phyloP scores from a whole-genome alignment of 2,113 vertebrate genomes.

The Cyphomyrus plagiostoma region DNA sequence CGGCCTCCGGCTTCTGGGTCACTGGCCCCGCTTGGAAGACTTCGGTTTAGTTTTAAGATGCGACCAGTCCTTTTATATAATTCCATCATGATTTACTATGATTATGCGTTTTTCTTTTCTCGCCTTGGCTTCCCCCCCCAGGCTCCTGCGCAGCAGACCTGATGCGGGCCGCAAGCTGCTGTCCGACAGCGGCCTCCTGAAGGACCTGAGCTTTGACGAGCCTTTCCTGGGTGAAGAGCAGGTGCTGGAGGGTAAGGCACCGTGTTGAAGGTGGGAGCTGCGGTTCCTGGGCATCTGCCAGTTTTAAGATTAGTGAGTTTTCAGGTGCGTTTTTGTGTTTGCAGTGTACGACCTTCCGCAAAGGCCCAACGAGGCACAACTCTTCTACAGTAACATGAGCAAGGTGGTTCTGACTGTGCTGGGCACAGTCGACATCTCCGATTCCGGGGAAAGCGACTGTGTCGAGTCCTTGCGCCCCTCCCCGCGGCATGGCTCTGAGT shows the following conservation, averaged over 20 bases:
- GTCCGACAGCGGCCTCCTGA: conserved; percentile 71
- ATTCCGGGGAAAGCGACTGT: conserved; percentile 38
- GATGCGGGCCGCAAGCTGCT: conserved; percentile 58
- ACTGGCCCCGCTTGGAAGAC: background rate
- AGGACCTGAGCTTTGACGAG: conserved; percentile 72
- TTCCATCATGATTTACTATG: background rate
- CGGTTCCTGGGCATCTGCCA: background rate
- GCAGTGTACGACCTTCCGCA: conserved; percentile 77
- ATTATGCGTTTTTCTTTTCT: background rate
- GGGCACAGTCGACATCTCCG: conserved; percentile 49
- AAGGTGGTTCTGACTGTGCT: conserved; percentile 72
- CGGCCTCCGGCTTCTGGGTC: background rate
- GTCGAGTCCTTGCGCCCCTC: conserved; percentile 41
- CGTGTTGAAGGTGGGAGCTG: background rate
- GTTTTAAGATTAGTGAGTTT: background rate
- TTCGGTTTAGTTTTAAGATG: background rate
- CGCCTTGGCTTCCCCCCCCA: conserved; percentile 28
- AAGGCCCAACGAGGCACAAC: conserved; percentile 68
- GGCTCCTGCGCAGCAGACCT: conserved; percentile 59
- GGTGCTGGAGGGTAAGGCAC: conserved; percentile 69
- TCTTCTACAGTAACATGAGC: conserved; percentile 80
- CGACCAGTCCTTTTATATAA: background rate
- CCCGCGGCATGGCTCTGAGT: conserved; percentile 31
- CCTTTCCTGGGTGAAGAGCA: conserved; percentile 76
- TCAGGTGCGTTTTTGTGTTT: conserved; percentile 1